Conservation (phyloP, 1,140 invertebrate genomes). For the Dinoponera quadriceps region DNA sequence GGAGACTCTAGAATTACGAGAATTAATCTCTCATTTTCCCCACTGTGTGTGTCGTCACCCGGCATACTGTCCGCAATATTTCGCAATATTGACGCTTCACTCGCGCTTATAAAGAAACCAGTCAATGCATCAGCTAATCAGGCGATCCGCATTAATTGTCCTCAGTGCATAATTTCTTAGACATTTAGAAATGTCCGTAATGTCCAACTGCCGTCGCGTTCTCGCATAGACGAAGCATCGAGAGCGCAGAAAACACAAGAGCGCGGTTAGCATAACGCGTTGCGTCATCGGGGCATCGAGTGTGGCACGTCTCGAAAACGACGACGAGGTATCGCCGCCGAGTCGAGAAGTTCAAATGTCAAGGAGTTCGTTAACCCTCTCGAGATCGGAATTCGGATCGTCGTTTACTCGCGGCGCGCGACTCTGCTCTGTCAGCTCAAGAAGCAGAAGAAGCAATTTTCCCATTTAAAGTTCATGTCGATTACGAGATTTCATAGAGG, state of each 20-base stretch:
- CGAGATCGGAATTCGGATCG: too few relatives aligned
- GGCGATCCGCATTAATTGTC: conserved; percentile 68
- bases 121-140: conserved; percentile 64
- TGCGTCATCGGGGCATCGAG: not conserved
- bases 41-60: too few relatives aligned
- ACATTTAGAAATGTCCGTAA: not conserved
- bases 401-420: too few relatives aligned
- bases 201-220: not conserved
- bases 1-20: too few relatives aligned
- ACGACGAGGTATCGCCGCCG: not conserved
- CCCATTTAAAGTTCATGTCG: too few relatives aligned
- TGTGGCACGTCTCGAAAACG: not conserved
- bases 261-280: not conserved
- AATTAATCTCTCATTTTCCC: too few relatives aligned
- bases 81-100: conserved; percentile 67
- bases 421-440: too few relatives aligned
- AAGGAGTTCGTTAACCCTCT: too few relatives aligned
- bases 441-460: too few relatives aligned
- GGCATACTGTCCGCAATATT: too few relatives aligned
- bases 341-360: not conserved
- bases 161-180: conserved; percentile 42
- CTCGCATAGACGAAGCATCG: not conserved
- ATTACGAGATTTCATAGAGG: not conserved
- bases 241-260: too few relatives aligned
- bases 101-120: conserved; percentile 57